phyloP scores from a whole-genome alignment of 64 coral and sea anemone genomes.

The Dendronephthya gigantea region DNA sequence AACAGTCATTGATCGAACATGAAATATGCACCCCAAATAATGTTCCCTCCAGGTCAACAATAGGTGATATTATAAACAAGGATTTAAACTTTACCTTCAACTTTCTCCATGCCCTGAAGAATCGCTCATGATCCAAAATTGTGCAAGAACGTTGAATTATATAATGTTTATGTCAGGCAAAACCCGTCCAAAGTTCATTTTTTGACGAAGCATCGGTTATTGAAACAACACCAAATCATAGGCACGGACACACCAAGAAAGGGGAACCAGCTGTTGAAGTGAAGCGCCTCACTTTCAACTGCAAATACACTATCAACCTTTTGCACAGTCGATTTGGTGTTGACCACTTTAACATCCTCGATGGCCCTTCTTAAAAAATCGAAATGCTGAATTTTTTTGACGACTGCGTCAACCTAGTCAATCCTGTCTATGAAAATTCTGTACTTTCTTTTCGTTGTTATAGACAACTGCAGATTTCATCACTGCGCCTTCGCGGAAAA shows the following conservation, averaged over 20 bases:
- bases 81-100: slow-evolving; percentile 51
- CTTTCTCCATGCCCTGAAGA: slow-evolving; percentile 36
- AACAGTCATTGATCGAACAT: slow-evolving; percentile 22
- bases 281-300: slow-evolving; percentile 45
- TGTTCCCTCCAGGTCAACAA: slow-evolving; percentile 35
- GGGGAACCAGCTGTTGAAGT: slow-evolving; percentile 48
- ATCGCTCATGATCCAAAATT: slow-evolving; percentile 20
- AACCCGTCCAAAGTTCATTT: slow-evolving; percentile 40
- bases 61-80: slow-evolving; percentile 27
- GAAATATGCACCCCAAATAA: slow-evolving; percentile 40
- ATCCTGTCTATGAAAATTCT: slow-evolving; percentile 20
- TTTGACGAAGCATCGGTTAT: slow-evolving; percentile 50
- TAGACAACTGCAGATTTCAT: slow-evolving; percentile 70
- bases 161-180: slow-evolving; percentile 28
- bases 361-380: slow-evolving; percentile 40
- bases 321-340: slow-evolving; percentile 56
- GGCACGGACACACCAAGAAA: slow-evolving; percentile 41
- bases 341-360: slow-evolving; percentile 46
- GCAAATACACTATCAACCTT: slow-evolving; percentile 46
- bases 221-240: slow-evolving; percentile 47
- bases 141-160: slow-evolving; percentile 52
- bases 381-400: slow-evolving; percentile 46
- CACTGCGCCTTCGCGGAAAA: slow-evolving; percentile 38
- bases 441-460: slow-evolving; percentile 43
- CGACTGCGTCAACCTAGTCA: slow-evolving; percentile 24